Conservation (phyloP, 2,888 invertebrate species). For the Biston stratarius region DNA sequence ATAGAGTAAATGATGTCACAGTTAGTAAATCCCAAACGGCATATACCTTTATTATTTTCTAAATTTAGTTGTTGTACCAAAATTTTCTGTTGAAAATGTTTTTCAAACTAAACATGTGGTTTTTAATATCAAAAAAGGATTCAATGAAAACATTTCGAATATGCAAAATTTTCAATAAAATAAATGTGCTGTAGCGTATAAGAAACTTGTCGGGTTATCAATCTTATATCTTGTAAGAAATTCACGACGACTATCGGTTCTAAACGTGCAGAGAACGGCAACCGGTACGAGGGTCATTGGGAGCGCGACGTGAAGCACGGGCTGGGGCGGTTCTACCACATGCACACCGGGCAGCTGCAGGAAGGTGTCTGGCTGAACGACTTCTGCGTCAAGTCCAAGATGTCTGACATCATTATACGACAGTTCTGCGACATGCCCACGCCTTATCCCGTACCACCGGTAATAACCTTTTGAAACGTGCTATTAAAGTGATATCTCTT, state of each 20-base stretch:
- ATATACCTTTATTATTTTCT: too few relatives aligned
- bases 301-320: slow-evolving; percentile 85
- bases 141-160: too few relatives aligned
- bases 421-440: slow-evolving; percentile 85
- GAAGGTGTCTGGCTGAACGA: slow-evolving; percentile 88
- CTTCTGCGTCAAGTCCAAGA: slow-evolving; percentile 82
- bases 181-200: too few relatives aligned
- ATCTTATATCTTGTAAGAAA: too few relatives aligned
- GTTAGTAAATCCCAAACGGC: too few relatives aligned
- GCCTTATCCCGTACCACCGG: slow-evolving; percentile 83
- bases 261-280: slow-evolving; percentile 78
- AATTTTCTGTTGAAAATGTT: too few relatives aligned
- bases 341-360: slow-evolving; percentile 88
- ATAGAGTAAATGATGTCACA: too few relatives aligned
- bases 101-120: too few relatives aligned
- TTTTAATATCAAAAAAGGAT: not conserved
- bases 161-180: too few relatives aligned
- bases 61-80: too few relatives aligned
- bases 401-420: slow-evolving; percentile 86
- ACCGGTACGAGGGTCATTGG: slow-evolving; percentile 89
- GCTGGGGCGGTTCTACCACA: slow-evolving; percentile 88
- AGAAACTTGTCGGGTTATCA: too few relatives aligned
- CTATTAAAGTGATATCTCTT: not conserved
- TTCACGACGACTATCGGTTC: too few relatives aligned
- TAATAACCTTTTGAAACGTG: slow-evolving; percentile 47